Evolutionary conservation across 2,113 vertebrate species (phyloP).

Genomic region (Bothrops jararaca): DNA sequence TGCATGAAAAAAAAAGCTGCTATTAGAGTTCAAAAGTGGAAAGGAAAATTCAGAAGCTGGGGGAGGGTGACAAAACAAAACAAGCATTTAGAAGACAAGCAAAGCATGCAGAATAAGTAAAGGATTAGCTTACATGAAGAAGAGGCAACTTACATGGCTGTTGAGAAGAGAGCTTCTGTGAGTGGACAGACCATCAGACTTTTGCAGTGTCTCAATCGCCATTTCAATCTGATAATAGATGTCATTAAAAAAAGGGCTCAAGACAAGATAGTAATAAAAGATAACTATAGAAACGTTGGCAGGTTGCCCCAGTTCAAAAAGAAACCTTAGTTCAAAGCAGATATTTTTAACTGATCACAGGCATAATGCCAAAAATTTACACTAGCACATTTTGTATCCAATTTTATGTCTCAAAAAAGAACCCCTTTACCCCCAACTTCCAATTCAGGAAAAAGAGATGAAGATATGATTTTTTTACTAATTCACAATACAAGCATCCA

Average conservation of each 20-base stretch:
- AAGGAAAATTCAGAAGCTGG: constrained; percentile 68
- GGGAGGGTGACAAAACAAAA: constrained; percentile 69
- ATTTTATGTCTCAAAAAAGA: constrained; percentile 13
- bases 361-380: constrained; percentile 13
- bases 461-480: constrained; percentile 35
- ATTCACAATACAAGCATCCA: constrained; percentile 50
- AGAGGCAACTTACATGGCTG: constrained; percentile 86
- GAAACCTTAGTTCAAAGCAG: constrained; percentile 47
- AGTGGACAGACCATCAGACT: constrained; percentile 86
- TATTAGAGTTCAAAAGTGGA: constrained; percentile 59
- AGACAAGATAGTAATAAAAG: constrained; percentile 80
- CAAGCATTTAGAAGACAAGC: constrained; percentile 73
- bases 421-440: constrained; percentile 25
- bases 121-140: constrained; percentile 73
- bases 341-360: constrained; percentile 47
- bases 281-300: constrained; percentile 76
- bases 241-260: constrained; percentile 85
- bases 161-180: constrained; percentile 87
- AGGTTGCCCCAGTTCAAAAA: constrained; percentile 66
- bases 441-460: constrained; percentile 48
- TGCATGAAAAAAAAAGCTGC: constrained; percentile 59
- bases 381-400: constrained; percentile 29
- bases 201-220: constrained; percentile 87
- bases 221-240: constrained; percentile 89
- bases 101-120: constrained; percentile 79